These are phyloP conservation scores for Columba livia DNA, from an alignment of 2,113 vertebrate species.

Conservation along the genomic window DNA sequence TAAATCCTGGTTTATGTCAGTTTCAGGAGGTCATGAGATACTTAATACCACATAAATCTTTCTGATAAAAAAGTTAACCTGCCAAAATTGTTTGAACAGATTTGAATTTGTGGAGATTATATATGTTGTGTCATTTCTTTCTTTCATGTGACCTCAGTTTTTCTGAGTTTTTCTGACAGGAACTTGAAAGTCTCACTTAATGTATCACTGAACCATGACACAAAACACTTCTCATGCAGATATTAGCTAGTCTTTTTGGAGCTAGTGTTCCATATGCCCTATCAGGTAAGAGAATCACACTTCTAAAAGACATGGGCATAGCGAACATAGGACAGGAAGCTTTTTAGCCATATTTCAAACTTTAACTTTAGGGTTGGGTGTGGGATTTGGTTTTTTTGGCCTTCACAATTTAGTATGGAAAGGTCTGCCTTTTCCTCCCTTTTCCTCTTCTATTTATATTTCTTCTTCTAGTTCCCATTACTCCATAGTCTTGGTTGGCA, in stretches of 20 bases:
- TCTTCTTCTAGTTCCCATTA: neutral
- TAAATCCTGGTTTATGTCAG: neutral
- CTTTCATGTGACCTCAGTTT: neutral
- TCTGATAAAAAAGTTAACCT: neutral
- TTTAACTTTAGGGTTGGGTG: neutral
- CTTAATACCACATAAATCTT: neutral
- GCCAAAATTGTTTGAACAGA: neutral
- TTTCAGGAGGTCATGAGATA: neutral
- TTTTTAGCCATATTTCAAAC: neutral
- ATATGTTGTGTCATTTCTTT: neutral
- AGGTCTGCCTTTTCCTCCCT: neutral
- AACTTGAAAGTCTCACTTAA: neutral
- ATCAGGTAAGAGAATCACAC: neutral
- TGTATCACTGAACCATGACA: neutral
- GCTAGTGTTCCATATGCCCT: neutral
- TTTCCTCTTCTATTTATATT: neutral
- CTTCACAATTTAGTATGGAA: neutral
- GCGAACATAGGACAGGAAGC: accelerated
- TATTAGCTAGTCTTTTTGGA: neutral
- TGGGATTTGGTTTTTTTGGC: neutral
- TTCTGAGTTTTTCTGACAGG: neutral
- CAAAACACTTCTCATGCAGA: neutral
- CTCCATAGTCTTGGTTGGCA: neutral
- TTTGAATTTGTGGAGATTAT: neutral
- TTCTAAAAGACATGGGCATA: neutral